These are phyloP conservation scores for Opisthograptis luteolata DNA, from an alignment of 2,888 invertebrate genomes.

Conservation along the genomic window DNA sequence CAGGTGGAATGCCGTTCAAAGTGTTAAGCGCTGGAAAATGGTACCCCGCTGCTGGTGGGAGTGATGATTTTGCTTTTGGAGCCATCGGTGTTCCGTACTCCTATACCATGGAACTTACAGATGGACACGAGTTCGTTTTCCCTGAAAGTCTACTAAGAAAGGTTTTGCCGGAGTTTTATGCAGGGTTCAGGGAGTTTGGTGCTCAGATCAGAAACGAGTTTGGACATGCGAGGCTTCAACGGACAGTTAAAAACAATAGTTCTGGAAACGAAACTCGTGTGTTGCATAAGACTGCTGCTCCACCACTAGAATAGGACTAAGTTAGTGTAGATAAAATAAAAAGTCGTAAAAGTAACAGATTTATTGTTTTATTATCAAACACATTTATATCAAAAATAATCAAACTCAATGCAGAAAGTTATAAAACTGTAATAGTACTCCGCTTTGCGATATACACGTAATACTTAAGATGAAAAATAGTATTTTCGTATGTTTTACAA, in stretches of 20 bases:
- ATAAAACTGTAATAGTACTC: constrained; percentile 1
- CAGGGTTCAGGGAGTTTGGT: constrained; percentile 67
- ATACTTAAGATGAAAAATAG: constrained; percentile 1
- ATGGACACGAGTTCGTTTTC: constrained; percentile 86
- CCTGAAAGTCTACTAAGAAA: constrained; percentile 75
- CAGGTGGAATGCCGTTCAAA: constrained; percentile 72
- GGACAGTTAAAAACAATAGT: no score
- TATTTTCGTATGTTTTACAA: constrained; percentile 2
- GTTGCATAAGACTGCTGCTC: not conserved
- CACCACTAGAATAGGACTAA: not conserved
- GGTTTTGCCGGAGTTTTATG: constrained; percentile 66
- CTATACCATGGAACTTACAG: constrained; percentile 86
- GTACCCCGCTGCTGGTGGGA: constrained; percentile 85
- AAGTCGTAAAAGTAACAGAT: constrained; percentile 1
- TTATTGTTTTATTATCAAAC: constrained; percentile 18
- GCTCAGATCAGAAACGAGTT: constrained; percentile 64
- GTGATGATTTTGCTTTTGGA: constrained; percentile 86
- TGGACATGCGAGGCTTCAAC: constrained; percentile 1
- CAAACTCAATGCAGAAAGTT: not conserved
- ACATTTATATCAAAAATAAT: not conserved
- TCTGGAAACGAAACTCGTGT: not conserved
- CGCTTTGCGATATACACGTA: not conserved
- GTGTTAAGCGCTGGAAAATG: constrained; percentile 82
- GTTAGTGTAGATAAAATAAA: constrained; percentile 4
- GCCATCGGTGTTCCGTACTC: constrained; percentile 80